phyloP scores from a whole-genome alignment of 2,113 vertebrate species.

The Phrynosoma blainvillii region DNA sequence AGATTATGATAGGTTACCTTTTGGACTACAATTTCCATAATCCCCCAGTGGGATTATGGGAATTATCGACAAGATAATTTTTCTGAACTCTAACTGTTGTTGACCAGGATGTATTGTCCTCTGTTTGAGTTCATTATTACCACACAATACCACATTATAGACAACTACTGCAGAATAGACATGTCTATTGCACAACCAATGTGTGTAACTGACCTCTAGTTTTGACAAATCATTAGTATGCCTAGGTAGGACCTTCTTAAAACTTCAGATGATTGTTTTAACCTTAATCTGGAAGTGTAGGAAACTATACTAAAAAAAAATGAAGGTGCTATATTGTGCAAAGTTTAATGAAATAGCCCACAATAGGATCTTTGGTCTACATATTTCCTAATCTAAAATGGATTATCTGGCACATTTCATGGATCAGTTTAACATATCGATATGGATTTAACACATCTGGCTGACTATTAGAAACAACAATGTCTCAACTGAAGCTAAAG shows the following conservation, averaged over 20 bases:
- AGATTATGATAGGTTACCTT: no score
- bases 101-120: neutral
- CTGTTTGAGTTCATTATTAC: neutral
- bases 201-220: neutral
- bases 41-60: no score
- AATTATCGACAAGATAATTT: no score
- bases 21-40: no score
- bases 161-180: no score
- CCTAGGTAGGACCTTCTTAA: neutral
- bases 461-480: no score
- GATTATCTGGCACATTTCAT: neutral
- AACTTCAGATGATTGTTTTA: neutral
- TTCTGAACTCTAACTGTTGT: no score
- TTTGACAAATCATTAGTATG: neutral
- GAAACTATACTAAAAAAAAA: neutral
- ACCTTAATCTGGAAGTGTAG: neutral
- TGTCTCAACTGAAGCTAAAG: no score
- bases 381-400: neutral
- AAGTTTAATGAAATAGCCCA: neutral
- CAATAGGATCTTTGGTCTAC: neutral
- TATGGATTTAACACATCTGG: no score
- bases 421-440: no score
- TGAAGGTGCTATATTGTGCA: neutral
- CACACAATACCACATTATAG: neutral
- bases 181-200: neutral